These are phyloP conservation scores for Heliornis fulica DNA, from an alignment of 2,113 vertebrate species.

Conservation along the genomic window DNA sequence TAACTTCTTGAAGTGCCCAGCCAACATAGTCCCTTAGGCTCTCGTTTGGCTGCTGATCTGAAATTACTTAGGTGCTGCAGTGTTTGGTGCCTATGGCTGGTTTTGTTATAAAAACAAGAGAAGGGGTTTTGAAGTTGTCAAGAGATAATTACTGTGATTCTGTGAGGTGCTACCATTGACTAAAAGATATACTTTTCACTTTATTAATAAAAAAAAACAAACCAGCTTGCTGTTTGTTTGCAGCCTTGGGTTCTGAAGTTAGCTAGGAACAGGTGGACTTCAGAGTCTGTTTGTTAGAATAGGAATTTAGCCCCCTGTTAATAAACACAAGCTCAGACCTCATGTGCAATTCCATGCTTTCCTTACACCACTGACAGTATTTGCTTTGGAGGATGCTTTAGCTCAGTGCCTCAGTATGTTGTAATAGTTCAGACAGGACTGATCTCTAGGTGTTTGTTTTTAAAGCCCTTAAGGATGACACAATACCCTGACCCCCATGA, in stretches of 20 bases:
- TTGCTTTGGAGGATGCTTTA: neutral
- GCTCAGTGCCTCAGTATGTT: neutral
- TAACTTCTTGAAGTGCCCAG: neutral
- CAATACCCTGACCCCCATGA: neutral
- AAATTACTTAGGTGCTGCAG: neutral
- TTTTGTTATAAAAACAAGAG: neutral
- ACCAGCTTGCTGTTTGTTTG: neutral
- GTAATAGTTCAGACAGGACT: neutral
- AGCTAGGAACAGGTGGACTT: neutral
- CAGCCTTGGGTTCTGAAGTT: neutral
- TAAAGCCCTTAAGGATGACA: neutral
- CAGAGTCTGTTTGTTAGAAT: neutral
- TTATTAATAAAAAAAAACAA: neutral
- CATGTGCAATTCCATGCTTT: neutral
- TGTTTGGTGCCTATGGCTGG: neutral
- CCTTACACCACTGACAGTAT: accelerated
- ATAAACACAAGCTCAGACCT: neutral
- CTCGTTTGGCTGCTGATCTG: neutral
- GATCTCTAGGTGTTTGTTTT: neutral
- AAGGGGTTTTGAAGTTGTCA: neutral
- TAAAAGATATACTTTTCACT: neutral
- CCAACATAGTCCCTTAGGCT: neutral
- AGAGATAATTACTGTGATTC: neutral
- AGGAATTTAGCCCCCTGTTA: neutral
- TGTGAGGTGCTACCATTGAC: neutral